phyloP scores from a whole-genome alignment of 2,113 vertebrate species.

The Catharus bicknelli region DNA sequence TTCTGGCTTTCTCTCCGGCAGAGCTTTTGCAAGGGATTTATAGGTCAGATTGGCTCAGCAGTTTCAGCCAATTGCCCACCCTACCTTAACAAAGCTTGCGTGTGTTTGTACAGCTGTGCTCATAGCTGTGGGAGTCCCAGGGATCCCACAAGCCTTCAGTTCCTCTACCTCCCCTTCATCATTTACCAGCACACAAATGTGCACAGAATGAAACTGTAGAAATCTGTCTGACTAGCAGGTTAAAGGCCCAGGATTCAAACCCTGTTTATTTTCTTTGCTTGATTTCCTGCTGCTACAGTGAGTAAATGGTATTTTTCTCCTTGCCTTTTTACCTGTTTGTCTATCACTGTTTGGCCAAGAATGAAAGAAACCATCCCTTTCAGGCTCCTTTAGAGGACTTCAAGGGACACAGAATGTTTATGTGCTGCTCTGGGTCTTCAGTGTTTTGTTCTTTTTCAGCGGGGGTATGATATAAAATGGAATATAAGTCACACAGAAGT shows the following conservation, averaged over 20 bases:
- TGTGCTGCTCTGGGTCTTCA: constrained; percentile 11
- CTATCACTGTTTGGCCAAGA: constrained; percentile 67
- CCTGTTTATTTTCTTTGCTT: constrained; percentile 86
- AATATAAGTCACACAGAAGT: constrained; percentile 24
- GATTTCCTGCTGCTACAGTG: constrained; percentile 83
- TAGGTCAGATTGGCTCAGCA: constrained; percentile 84
- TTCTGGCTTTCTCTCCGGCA: constrained; percentile 77
- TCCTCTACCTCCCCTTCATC: constrained; percentile 79
- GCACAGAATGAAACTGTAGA: constrained; percentile 78
- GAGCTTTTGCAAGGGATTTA: constrained; percentile 80
- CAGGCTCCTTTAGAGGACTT: constrained; percentile 41
- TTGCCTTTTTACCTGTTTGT: constrained; percentile 74
- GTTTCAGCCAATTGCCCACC: constrained; percentile 89
- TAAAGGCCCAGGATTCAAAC: constrained; percentile 76
- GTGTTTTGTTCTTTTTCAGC: constrained; percentile 5
- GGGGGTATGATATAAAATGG: background rate
- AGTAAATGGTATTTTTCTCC: constrained; percentile 80
- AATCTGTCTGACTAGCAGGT: constrained; percentile 78
- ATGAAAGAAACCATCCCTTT: constrained; percentile 65
- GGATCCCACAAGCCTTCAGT: constrained; percentile 80
- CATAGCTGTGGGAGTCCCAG: constrained; percentile 83
- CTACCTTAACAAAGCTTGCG: constrained; percentile 87
- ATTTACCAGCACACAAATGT: constrained; percentile 78
- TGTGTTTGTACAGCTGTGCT: constrained; percentile 95
- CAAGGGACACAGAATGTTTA: constrained; percentile 30